A percentile compares a stretch with the other conserved stretches of the same genome.
Evolutionary conservation across 2,113 vertebrate genomes (phyloP).

Genomic region (Ailurus styani): DNA sequence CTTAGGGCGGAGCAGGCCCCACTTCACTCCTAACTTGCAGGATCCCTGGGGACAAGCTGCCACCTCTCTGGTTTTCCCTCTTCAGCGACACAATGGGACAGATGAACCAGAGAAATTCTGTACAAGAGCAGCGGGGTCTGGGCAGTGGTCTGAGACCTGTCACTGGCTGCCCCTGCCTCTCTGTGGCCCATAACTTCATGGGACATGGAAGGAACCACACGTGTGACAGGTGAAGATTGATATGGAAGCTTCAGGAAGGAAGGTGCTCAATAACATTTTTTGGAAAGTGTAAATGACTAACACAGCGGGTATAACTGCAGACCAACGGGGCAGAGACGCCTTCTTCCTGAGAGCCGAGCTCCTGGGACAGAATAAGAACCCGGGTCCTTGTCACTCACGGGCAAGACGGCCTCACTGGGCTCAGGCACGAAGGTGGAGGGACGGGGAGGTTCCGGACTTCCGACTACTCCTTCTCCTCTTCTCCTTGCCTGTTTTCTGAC

Average conservation of each 20-base stretch:
- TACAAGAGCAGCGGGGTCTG: too few relatives aligned
- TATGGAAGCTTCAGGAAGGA: not conserved
- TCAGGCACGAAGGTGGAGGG: not conserved
- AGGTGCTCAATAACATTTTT: not conserved
- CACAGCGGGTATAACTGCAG: not conserved
- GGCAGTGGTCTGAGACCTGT: not conserved
- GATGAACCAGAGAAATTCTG: not conserved
- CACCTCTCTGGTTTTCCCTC: not conserved
- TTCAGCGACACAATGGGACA: not conserved
- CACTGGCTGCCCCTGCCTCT: too few relatives aligned
- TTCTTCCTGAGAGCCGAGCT: not conserved
- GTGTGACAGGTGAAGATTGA: not conserved
- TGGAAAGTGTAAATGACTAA: not conserved
- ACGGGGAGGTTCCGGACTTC: not conserved
- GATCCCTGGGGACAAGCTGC: not conserved
- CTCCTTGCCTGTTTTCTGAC: not conserved
- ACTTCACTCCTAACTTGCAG: not conserved
- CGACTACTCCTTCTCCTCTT: not conserved
- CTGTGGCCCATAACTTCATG: rapidly evolving
- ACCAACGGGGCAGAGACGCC: not conserved
- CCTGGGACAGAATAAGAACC: not conserved
- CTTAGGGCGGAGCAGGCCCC: not conserved
- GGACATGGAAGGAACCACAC: not conserved
- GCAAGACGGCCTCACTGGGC: not conserved
- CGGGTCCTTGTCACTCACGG: not conserved